phyloP scores from a whole-genome alignment of 2,113 vertebrate genomes.

The Artemisiospiza belli region DNA sequence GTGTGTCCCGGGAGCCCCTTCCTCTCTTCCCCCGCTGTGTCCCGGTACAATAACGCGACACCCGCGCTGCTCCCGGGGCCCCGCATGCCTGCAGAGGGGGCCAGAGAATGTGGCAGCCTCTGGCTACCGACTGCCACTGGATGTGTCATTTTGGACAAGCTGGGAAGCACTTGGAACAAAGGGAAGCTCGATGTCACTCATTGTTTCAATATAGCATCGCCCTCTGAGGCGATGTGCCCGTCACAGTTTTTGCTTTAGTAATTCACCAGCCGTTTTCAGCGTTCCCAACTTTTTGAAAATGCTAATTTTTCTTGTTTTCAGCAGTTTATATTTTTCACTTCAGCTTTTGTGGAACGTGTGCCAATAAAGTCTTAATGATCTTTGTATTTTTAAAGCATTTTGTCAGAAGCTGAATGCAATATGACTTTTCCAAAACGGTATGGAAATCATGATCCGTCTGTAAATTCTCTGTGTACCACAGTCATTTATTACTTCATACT shows the following conservation, averaged over 20 bases:
- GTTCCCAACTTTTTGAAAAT: not conserved
- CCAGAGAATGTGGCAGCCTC: not conserved
- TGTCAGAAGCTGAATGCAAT: not conserved
- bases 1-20: not conserved
- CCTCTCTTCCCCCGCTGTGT: fast-evolving
- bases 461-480: conserved; percentile 49
- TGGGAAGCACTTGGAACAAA: not conserved
- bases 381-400: not conserved
- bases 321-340: not conserved
- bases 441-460: conserved; percentile 36
- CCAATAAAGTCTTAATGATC: not conserved
- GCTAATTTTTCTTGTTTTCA: not conserved
- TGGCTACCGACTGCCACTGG: not conserved
- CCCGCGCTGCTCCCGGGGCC: not conserved
- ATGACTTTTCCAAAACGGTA: conserved; percentile 19
- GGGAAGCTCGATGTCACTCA: not conserved
- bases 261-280: not conserved
- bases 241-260: not conserved
- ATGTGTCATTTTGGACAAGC: not conserved
- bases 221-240: not conserved
- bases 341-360: not conserved
- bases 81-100: not conserved
- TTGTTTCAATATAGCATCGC: not conserved
- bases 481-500: conserved; percentile 63
- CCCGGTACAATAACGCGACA: fast-evolving